Conservation (phyloP, 23 tunicate genomes). For the Corella eumyota region DNA sequence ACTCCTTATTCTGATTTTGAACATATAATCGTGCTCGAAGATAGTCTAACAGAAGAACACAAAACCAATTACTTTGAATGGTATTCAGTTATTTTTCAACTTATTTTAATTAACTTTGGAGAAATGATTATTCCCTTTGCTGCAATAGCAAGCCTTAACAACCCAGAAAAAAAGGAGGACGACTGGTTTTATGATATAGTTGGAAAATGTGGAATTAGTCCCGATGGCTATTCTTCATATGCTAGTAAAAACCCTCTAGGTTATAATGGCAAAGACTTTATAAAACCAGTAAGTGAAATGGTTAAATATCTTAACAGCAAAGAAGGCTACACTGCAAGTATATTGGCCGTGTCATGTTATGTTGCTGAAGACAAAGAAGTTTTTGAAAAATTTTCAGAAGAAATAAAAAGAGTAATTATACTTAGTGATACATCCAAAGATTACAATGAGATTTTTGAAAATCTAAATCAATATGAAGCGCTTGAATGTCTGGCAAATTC, state of each 20-base stretch:
- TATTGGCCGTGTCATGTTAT: background rate
- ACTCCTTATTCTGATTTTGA: constrained; percentile 43
- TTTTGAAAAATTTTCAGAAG: too few species aligned
- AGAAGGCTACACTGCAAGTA: constrained; percentile 1
- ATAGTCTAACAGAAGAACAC: constrained; percentile 6
- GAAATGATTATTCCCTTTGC: constrained; percentile 22
- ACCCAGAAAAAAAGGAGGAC: background rate
- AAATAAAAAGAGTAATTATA: too few species aligned
- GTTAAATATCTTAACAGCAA: constrained; percentile 1
- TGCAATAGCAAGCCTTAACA: constrained; percentile 14
- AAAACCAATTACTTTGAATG: constrained; percentile 41
- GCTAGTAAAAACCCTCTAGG: constrained; percentile 45
- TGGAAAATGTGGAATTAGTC: constrained; percentile 29
- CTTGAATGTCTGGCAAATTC: background rate
- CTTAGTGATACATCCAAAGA: too few species aligned
- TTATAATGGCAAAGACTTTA: constrained; percentile 18
- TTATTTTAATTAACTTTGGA: constrained; percentile 19
- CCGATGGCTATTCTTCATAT: constrained; percentile 41
- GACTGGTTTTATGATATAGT: constrained; percentile 35
- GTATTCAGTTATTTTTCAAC: constrained; percentile 43
- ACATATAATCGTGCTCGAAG: constrained; percentile 18
- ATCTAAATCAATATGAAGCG: background rate
- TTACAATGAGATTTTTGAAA: background rate
- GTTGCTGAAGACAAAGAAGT: background rate
- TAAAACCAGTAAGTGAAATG: constrained; percentile 31